phyloP scores from a whole-genome alignment of 1,140 invertebrate genomes.

The Lasaia peninsularis region DNA sequence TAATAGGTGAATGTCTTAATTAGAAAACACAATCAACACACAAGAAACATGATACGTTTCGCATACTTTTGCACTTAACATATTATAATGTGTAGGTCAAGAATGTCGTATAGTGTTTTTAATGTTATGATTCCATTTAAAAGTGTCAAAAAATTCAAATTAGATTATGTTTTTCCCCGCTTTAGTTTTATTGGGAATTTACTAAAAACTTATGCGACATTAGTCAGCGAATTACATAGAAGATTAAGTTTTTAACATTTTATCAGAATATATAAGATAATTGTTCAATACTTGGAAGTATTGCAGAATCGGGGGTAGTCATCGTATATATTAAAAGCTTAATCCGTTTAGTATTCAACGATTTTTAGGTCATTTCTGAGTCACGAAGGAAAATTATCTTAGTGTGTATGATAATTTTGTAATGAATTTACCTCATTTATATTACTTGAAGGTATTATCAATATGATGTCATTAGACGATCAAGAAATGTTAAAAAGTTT shows the following conservation, averaged over 20 bases:
- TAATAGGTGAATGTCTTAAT: too few relatives aligned
- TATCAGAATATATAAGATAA: conserved; percentile 4
- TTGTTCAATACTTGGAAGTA: conserved; percentile 2
- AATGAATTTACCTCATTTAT: background rate
- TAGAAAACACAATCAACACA: background rate
- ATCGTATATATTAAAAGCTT: background rate
- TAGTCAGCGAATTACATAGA: background rate
- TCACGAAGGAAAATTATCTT: conserved; percentile 1
- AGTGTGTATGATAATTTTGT: background rate
- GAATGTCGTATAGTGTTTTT: background rate
- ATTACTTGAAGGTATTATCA: background rate
- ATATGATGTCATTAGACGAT: background rate
- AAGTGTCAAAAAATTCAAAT: background rate
- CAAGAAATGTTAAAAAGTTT: too few relatives aligned
- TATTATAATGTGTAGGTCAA: background rate
- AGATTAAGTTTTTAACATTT: background rate
- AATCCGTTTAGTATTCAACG: background rate
- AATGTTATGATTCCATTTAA: background rate
- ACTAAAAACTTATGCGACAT: background rate
- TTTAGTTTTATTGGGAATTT: background rate
- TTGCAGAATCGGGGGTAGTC: background rate
- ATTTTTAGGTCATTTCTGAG: conserved; percentile 4
- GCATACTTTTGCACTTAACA: background rate
- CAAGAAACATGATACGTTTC: too few relatives aligned
- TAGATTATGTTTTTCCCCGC: background rate